phyloP scores from a whole-genome alignment of 2,797 vertebrate species.

The Syngnathus rostellatus region DNA sequence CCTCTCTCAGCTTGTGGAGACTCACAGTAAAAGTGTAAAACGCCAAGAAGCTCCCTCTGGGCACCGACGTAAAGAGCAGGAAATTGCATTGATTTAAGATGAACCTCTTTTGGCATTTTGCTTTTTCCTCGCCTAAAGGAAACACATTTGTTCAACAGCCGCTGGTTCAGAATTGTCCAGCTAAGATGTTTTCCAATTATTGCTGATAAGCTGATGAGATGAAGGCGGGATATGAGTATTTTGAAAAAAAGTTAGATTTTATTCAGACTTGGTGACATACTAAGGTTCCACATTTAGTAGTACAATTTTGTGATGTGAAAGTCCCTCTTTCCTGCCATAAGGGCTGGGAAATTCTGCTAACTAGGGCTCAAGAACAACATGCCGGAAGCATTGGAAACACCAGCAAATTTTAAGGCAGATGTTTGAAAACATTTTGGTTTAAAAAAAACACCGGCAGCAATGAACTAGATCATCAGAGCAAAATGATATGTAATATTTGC shows the following conservation, averaged over 20 bases:
- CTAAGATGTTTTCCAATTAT: conserved; percentile 32
- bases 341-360: not conserved
- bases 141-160: conserved; percentile 42
- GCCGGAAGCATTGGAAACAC: no score
- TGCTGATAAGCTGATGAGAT: not conserved
- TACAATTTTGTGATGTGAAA: not conserved
- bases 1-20: conserved; percentile 13
- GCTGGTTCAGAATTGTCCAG: conserved; percentile 38
- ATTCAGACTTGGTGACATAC: not conserved
- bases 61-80: conserved; percentile 46
- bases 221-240: not conserved
- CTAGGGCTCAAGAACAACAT: no score
- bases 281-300: not conserved
- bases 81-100: conserved; percentile 66
- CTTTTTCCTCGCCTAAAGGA: conserved; percentile 40
- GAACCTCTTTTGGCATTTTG: conserved; percentile 51
- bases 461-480: no score
- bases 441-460: no score
- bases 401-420: no score
- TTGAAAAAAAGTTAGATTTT: not conserved
- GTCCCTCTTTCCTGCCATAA: not conserved
- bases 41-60: conserved; percentile 43
- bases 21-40: conserved; percentile 9
- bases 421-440: no score
- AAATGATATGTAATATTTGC: no score